Conservation (phyloP, 2,888 invertebrate species). For the Cistogaster globosa region DNA sequence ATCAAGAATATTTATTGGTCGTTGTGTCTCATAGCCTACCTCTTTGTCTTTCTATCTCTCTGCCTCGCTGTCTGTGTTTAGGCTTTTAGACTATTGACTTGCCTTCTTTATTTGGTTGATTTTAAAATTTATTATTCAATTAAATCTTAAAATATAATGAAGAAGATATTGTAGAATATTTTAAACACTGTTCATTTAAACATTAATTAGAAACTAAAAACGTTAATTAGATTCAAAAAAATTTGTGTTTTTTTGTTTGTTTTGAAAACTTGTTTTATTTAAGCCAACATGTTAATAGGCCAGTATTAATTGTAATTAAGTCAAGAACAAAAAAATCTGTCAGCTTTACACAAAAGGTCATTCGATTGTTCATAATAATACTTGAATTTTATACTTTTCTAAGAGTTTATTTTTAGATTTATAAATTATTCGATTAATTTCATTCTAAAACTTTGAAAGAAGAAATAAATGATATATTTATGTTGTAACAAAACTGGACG, state of each 20-base stretch:
- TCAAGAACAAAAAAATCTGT: constrained; percentile 34
- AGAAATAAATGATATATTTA: background rate
- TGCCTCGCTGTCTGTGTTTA: background rate
- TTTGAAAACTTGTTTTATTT: constrained; percentile 27
- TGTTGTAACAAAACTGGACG: background rate
- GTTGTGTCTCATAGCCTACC: background rate
- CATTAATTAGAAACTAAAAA: background rate
- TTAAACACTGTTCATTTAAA: constrained; percentile 17
- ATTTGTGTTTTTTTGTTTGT: background rate
- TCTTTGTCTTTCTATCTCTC: background rate
- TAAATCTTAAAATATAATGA: constrained; percentile 18
- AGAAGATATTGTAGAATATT: constrained; percentile 15
- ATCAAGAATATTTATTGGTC: background rate
- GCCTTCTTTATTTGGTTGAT: background rate
- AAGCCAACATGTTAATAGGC: constrained; percentile 32
- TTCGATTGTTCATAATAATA: background rate
- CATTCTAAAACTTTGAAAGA: background rate
- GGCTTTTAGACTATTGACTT: no score
- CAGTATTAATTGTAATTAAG: constrained; percentile 37
- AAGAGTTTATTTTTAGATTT: background rate
- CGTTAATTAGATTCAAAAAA: background rate
- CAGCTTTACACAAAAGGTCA: constrained; percentile 13
- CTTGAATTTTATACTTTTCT: background rate
- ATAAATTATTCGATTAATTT: constrained; percentile 19
- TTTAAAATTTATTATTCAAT: constrained; percentile 42